Evolutionary conservation across 2,113 vertebrate species (phyloP).

Genomic region (Mobula birostris): DNA sequence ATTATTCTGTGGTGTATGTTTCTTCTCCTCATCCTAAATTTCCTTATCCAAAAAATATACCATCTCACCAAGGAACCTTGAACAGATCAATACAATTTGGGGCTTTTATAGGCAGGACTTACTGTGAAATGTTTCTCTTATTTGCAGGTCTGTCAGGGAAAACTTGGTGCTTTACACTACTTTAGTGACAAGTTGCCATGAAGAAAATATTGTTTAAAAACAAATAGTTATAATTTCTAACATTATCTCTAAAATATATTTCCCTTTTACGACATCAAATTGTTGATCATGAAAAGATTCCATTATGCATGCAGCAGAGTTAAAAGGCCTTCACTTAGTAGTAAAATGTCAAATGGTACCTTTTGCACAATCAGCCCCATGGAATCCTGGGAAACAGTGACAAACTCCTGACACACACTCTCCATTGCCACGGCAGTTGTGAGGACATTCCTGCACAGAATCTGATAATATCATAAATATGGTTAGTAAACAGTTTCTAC

Average conservation of each 20-base stretch:
- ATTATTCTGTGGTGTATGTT: not conserved
- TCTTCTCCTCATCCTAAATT: not conserved
- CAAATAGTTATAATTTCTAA: not conserved
- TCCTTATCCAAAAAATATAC: not conserved
- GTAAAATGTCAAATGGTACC: slow-evolving; percentile 58
- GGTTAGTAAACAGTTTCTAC: slow-evolving; percentile 16
- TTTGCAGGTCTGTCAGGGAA: not conserved
- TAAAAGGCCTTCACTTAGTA: not conserved
- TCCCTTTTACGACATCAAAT: not conserved
- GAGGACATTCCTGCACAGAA: slow-evolving; percentile 94
- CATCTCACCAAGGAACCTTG: not conserved
- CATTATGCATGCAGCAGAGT: not conserved
- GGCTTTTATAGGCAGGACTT: not conserved
- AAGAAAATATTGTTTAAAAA: not conserved
- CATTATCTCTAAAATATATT: not conserved
- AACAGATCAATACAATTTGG: not conserved
- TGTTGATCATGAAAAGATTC: not conserved
- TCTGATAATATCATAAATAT: slow-evolving; percentile 57
- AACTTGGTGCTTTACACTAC: not conserved
- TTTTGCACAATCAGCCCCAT: slow-evolving; percentile 96
- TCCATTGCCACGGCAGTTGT: slow-evolving; percentile 94
- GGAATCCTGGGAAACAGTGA: slow-evolving; percentile 95
- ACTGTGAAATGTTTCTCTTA: not conserved
- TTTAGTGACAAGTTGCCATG: not conserved
- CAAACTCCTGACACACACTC: slow-evolving; percentile 94